Conservation (phyloP, 1,140 invertebrate species). For the Drosophila parabipectinata region DNA sequence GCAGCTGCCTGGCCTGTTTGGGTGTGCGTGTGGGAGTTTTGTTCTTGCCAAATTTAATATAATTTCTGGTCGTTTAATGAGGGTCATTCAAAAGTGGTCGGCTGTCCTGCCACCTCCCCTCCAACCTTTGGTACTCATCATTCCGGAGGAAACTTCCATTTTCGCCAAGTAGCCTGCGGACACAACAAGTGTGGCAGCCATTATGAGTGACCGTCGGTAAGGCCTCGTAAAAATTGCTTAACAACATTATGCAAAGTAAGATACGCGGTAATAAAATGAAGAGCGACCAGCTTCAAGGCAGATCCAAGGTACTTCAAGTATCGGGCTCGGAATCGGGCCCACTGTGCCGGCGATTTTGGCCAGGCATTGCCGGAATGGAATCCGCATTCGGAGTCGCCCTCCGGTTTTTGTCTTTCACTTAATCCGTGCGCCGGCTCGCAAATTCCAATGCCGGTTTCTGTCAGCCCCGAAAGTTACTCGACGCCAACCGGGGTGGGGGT, state of each 20-base stretch:
- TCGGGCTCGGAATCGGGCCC: constrained; percentile 13
- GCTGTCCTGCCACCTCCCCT: too few species aligned
- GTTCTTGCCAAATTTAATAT: constrained; percentile 74
- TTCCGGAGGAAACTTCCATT: constrained; percentile 12
- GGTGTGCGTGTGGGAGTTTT: constrained; percentile 9
- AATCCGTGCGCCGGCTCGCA: constrained; percentile 71
- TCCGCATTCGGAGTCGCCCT: constrained; percentile 47
- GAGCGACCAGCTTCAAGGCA: background rate
- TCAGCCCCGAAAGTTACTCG: constrained; percentile 70
- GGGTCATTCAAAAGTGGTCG: constrained; percentile 70
- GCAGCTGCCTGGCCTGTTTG: constrained; percentile 47
- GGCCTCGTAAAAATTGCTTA: constrained; percentile 67
- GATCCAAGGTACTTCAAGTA: background rate
- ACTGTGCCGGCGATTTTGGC: constrained; percentile 58
- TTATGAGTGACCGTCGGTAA: constrained; percentile 53
- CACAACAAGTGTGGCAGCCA: constrained; percentile 71
- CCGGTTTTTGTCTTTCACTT: constrained; percentile 73
- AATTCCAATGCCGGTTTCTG: constrained; percentile 75
- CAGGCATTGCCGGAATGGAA: constrained; percentile 23
- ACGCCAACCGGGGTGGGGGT: constrained; percentile 9
- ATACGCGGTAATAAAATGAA: constrained; percentile 51
- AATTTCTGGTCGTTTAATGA: constrained; percentile 81
- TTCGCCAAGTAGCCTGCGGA: constrained; percentile 37
- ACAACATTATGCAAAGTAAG: constrained; percentile 72
- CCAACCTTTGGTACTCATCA: constrained; percentile 37